Evolutionary conservation across 2,113 vertebrate genomes (phyloP), one percentile per base, ranked within the genome.

Genomic region (Telmatochromis sp.): DNA sequence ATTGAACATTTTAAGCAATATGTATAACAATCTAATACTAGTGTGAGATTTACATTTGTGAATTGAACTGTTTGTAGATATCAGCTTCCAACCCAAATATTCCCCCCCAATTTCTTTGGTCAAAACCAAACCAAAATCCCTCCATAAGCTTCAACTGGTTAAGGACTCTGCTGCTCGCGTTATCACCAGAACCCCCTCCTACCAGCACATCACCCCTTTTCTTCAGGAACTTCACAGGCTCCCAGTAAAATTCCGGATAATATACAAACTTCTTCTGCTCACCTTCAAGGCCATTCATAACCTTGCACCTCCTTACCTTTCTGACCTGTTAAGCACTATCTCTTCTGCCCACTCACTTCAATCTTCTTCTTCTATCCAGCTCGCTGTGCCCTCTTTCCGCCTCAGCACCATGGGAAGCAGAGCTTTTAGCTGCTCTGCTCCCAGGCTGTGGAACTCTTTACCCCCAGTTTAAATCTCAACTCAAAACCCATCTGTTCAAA

Each of bases 211-310:
- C 57, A 60, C 8, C 26, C 57, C 57, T 17, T 3, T 60, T 60
- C 57, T 60, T 31, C 26, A 60, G 26, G 26, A 60, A 60, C 26
- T 31, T 60, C 57, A 60, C 0, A 0, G 28, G 28, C 28, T 60
- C 28, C 57, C 57, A 33, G 14, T 60, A 4, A 60, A 60, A 60
- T 26, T 55, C 21, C 0, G 1, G 6, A 57, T 33, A 33, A 19
- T 60, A 33, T 60, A 19, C 28, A 60, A 19, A 60, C 28, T 6
- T 60, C 28, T 19, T 60, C 57, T 60, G 28, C 15, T 60, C 57
- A 60, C 1, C 9, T 60, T 60, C 28, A 33, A 60, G 5, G 28
- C 28, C 28, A 10, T 60, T 60, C 57, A 60, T 60, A 60, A 60
- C 15, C 57, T 60, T 0, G 57, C 28, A 3, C 5, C 57, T 10